A percentile compares a stretch with the other conserved stretches of the same genome.
phyloP scores from a whole-genome alignment of 30 jellyfish, hydroid and myxozoan genomes.

The Aurelia coerulea region DNA sequence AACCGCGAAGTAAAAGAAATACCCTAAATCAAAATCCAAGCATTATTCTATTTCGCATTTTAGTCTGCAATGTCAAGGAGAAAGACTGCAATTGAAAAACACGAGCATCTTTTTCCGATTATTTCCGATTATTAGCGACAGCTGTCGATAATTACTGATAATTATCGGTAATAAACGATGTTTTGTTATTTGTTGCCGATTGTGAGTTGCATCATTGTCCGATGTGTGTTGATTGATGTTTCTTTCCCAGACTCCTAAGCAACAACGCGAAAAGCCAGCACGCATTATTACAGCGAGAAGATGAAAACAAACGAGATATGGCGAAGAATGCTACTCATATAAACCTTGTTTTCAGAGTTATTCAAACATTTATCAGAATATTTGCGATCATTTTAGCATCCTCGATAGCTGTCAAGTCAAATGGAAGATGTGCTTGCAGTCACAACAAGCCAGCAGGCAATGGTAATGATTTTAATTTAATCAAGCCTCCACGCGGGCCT shows the following conservation, averaged over 20 bases:
- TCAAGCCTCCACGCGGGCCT: conserved; percentile 37
- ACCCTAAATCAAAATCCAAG: no score
- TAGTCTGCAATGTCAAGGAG: no score
- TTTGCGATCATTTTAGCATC: conserved; percentile 34
- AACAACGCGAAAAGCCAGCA: conserved; percentile 55
- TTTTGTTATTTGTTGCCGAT: not conserved
- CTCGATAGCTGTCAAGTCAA: conserved; percentile 53
- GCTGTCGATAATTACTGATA: no score
- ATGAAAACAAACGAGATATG: conserved; percentile 61
- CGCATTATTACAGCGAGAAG: conserved; percentile 30
- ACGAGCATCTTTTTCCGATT: no score
- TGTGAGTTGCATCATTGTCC: conserved; percentile 3
- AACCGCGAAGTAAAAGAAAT: no score
- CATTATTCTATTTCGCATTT: no score
- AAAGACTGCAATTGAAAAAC: no score
- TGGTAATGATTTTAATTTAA: conserved; percentile 31
- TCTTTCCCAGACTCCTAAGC: conserved; percentile 45
- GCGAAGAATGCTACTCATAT: conserved; percentile 5
- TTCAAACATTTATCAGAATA: conserved; percentile 22
- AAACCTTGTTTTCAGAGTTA: conserved; percentile 12
- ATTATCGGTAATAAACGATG: no score
- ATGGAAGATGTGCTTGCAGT: conserved; percentile 75
- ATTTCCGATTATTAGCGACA: no score
- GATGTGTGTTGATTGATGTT: conserved; percentile 44
- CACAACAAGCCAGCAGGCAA: conserved; percentile 51